Base-by-base conservation (phyloP, 2,797 vertebrate species). In the Sarcoramphus papa region DNA sequence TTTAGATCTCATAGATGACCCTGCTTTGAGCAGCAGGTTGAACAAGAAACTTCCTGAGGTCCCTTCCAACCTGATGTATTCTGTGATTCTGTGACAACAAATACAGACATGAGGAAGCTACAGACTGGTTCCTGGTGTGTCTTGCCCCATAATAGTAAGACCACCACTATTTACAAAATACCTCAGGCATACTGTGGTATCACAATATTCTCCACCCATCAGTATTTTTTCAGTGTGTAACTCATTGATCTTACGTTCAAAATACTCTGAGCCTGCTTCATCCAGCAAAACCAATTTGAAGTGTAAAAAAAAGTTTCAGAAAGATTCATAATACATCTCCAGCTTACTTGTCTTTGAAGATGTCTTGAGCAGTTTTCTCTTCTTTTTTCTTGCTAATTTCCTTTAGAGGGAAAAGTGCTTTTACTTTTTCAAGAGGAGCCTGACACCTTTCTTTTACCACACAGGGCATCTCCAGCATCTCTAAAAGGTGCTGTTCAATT, bases 271-370 rank as follows among this genome's bases (percentile, higher is more conserved):
- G n/a, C 18, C 63, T 74, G 70, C 53, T 92, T 82, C 74, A 87
- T 17, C 50, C 93, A 84, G 74, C 43, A 90, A 78, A 91, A 90
- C 8, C 48, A 76, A 86, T 31, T 12, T 57, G 25, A 93, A 90
- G 22, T 21, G n/a, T 43, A 84, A 81, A 91, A 86, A 80, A 57
- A 67, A 45, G 25, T 59, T 72, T 57, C 4, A 6, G 83, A 80
- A 95, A 84, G 85, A 92, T 78, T 82, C n/a, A 69, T 69, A 72
- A 45, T 25, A 60, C 19, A 45, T 41, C 54, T 88, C n/a, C 45
- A 85, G 98, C 99, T 97, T 97, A 99, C 99, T 97, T 98, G 94
- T 98, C 98, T 94, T 99, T 98, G 98, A 99, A 99, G 91, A 99
- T 97, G 91, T 99, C 98, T 94, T 99, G 99, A 28, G 98, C 99